Evolutionary conservation across 92 coral and sea anemone species (phyloP).

Genomic region (Parazoanthus atlanticus): DNA sequence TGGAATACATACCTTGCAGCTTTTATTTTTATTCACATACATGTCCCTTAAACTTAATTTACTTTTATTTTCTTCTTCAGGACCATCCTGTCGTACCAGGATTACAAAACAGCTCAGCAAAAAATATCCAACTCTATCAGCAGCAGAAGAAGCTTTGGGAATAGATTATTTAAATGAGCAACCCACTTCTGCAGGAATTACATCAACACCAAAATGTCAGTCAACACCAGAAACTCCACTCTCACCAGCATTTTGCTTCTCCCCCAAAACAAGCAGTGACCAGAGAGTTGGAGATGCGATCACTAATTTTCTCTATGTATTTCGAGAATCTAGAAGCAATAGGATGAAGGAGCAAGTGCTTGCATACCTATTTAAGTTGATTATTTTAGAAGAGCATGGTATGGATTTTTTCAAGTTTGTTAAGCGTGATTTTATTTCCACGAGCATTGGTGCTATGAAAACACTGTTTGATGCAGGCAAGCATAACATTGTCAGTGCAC

Average conservation of each 20-base stretch:
- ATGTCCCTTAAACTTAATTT: not conserved
- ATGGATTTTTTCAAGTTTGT: constrained; percentile 52
- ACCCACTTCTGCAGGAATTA: not conserved
- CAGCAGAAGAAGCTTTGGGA: constrained; percentile 57
- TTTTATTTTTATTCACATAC: not conserved
- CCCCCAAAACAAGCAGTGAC: constrained; percentile 14
- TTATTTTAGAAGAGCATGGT: too few species aligned
- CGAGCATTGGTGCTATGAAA: constrained; percentile 52
- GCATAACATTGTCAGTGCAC: constrained; percentile 38
- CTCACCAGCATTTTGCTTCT: constrained; percentile 56
- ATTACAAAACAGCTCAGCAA: constrained; percentile 48
- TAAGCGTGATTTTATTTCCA: constrained; percentile 45
- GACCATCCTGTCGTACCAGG: constrained; percentile 62
- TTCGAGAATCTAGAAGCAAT: constrained; percentile 33
- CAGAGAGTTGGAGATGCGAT: constrained; percentile 50
- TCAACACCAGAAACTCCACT: constrained; percentile 4
- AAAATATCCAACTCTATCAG: constrained; percentile 41
- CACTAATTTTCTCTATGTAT: constrained; percentile 22
- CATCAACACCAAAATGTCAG: not conserved
- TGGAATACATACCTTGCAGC: not conserved
- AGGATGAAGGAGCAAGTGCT: constrained; percentile 38
- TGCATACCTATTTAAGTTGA: constrained; percentile 32
- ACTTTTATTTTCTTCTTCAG: constrained; percentile 37
- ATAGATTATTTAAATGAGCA: constrained; percentile 32
- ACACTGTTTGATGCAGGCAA: constrained; percentile 43